Base-by-base conservation (phyloP, 2,797 vertebrate species). In the Coregonus sp. region DNA sequence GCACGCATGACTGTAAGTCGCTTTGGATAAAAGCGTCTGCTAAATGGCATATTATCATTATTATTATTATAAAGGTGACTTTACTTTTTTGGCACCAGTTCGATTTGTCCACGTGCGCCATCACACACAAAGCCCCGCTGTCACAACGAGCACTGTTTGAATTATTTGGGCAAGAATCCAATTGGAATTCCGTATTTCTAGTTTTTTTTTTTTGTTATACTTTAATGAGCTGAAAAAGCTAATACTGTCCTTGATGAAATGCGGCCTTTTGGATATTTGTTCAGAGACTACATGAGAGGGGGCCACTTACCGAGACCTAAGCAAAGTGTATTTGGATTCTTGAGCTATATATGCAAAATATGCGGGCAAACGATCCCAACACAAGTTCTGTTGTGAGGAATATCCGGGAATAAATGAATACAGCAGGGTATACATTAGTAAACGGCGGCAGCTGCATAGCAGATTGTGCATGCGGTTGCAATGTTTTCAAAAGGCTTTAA, bases 401-500 rank as follows among this genome's bases (percentile, higher is more conserved):
- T 80, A 47, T 12, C 9, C 0, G 11, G 0, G 40, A 47, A 47
- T 47, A 47, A 12, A 83, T 31, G 79, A 86, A 82, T 73, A 75
- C 76, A 86, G 78, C 54, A 75, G 67, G 67, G 79, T 81, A 74
- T 83, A 88, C 84, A 84, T 84, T 74, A 82, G 81, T 86, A 88
- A 85, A 90, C 86, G 79, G 72, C 77, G 88, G 88, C 92, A 93
- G 92, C 91, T 93, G 93, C 89, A 90, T 3, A 89, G 85, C 92
- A 93, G 90, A 88, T 90, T 92, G 92, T 77, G 80, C 84, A 85
- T 80, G 83, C 86, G 90, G 91, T 89, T 88, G 82, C 89, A 90
- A 90, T 91, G 89, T 93, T 93, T 92, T 91, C 87, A 78, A 79
- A 91, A 89, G 88, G 88, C 89, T 90, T 92, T 87, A 86, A 86